Evolutionary conservation across 2,797 vertebrate genomes (phyloP), one percentile per base, ranked within the genome.

Genomic region (Sebastes matsubarae): DNA sequence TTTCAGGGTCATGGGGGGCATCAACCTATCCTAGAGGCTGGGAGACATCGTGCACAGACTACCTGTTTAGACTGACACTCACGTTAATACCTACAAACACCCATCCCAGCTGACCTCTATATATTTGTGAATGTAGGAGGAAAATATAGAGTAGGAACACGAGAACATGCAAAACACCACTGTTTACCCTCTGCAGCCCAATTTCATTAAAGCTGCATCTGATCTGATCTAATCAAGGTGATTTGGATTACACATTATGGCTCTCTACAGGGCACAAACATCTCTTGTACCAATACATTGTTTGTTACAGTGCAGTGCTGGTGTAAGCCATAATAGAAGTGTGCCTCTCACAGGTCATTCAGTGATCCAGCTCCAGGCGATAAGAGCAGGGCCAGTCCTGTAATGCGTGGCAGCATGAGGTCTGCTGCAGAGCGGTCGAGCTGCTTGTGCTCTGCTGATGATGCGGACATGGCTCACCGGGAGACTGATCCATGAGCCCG

Each of bases 391-490:
- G 75, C 81, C 76, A 58, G 79, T 58, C 16, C 60, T 24, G 69
- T 71, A 82, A 82, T 85, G 82, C 68, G 16, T 67, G 72, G 72
- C 87, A 78, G 79, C 82, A 61, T 73, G 84, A 65, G 74, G 79
- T 86, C 87, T 72, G 63, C 74, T 80, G 83, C 80, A 85, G 81
- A 87, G 81, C 60, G 76, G 55, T 55, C 13, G 34, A 76, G 76
- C 72, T 74, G 75, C 68, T 68, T 61, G 55, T 38, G 75, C 72
- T 82, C 72, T 52, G 65, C 81, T 80, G 84, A 86, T 89, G 85
- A 87, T 84, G 77, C 69, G 29, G 84, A 73, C 87, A 69, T 61
- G 66, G 82, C 85, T 80, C 87, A 88, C 75, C 72, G 9, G 71
- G 88, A 84, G 85, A 79, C 66, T 73, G 84, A 88, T 88, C 79